Evolutionary conservation across 2,888 invertebrate species (phyloP).

Genomic region (Papilio demoleus): DNA sequence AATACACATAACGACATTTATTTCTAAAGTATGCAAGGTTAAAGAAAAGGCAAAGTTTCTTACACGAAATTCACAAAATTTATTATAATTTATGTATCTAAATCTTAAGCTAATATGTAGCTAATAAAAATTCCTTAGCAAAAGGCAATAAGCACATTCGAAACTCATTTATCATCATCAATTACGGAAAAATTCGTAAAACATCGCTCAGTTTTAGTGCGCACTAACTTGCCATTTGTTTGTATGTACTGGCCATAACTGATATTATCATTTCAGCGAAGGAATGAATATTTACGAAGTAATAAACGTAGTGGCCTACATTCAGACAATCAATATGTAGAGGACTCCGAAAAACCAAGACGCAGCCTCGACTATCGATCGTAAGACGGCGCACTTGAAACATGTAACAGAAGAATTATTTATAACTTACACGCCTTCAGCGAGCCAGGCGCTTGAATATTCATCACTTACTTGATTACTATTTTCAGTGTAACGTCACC

Average conservation of each 20-base stretch:
- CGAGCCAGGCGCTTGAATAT: not conserved
- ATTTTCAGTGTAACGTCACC: not conserved
- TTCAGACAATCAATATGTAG: conserved; percentile 65
- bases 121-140: not conserved
- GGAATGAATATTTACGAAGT: conserved; percentile 65
- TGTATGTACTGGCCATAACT: conserved; percentile 42
- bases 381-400: conserved; percentile 33
- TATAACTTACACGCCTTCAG: conserved; percentile 1
- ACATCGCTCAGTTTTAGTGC: conserved; percentile 19
- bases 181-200: conserved; percentile 11
- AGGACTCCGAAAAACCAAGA: conserved; percentile 58
- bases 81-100: conserved; percentile 11
- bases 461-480: conserved; percentile 2
- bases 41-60: not conserved
- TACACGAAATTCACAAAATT: not conserved
- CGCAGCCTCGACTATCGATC: conserved; percentile 58
- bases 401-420: conserved; percentile 23
- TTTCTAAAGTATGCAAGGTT: not conserved
- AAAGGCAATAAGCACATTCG: not conserved
- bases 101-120: conserved; percentile 1
- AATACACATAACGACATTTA: not conserved
- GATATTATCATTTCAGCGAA: conserved; percentile 54
- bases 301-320: conserved; percentile 70
- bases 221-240: conserved; percentile 16
- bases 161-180: conserved; percentile 26